These are phyloP conservation scores for Bubo blakistoni DNA, from an alignment of 2,113 vertebrate genomes.

Conservation along the genomic window DNA sequence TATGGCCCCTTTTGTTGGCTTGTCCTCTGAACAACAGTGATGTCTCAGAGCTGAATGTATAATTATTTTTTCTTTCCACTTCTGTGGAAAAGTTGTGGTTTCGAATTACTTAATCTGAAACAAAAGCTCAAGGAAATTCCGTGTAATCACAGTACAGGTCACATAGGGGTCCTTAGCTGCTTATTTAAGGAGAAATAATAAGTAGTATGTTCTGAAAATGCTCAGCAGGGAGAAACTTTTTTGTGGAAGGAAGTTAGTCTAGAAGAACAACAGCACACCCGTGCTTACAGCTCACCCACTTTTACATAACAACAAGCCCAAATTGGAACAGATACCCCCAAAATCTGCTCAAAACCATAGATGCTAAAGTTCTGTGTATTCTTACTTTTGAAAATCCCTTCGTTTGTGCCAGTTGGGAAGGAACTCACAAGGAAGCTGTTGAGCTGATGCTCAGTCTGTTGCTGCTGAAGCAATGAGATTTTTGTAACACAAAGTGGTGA, in stretches of 20 bases:
- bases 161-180: neutral
- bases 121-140: neutral
- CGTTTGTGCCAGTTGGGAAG: neutral
- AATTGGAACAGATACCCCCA: neutral
- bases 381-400: neutral
- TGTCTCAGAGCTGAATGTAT: neutral
- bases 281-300: neutral
- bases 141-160: neutral
- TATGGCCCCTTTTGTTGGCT: neutral
- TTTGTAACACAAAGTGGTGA: neutral
- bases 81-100: neutral
- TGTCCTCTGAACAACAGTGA: neutral
- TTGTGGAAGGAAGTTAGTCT: neutral
- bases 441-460: neutral
- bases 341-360: neutral
- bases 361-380: neutral
- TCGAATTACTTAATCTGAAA: neutral
- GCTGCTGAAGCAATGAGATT: neutral
- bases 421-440: neutral
- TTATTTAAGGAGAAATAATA: neutral
- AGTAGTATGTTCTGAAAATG: neutral
- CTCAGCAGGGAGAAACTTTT: neutral
- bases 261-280: neutral
- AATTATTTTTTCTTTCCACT: neutral
- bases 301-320: neutral